These are phyloP conservation scores for Brachionus calyciflorus DNA, from an alignment of 1,140 invertebrate genomes.

Conservation along the genomic window DNA sequence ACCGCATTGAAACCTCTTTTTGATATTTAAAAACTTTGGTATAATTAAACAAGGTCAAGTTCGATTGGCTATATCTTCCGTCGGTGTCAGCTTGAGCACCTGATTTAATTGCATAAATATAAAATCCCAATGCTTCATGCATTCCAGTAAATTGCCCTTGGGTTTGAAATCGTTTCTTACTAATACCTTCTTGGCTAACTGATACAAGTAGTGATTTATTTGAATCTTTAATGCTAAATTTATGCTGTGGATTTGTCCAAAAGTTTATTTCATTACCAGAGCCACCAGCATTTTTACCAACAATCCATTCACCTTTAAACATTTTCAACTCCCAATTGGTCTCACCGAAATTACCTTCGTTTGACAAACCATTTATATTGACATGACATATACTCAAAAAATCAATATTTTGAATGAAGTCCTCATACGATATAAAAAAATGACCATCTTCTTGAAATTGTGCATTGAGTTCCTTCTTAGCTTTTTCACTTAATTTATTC, in stretches of 20 bases:
- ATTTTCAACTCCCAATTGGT: too few species aligned
- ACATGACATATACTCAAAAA: slow-evolving; percentile 26
- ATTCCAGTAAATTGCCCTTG: neutral
- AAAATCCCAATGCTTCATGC: slow-evolving; percentile 20
- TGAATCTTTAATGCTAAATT: neutral
- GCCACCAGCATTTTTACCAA: slow-evolving; percentile 39
- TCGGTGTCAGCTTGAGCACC: neutral
- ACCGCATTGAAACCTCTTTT: slow-evolving; percentile 33
- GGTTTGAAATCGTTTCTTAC: slow-evolving; percentile 42
- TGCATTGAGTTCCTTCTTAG: slow-evolving; percentile 48
- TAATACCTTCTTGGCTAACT: slow-evolving; percentile 22
- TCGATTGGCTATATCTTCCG: neutral
- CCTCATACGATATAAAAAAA: slow-evolving; percentile 63
- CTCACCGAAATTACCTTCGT: too few species aligned
- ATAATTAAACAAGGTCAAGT: neutral
- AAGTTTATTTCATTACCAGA: neutral
- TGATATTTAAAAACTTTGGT: neutral
- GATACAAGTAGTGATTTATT: neutral
- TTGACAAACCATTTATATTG: slow-evolving; percentile 62
- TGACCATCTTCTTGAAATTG: slow-evolving; percentile 57
- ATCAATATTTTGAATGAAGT: slow-evolving; percentile 49
- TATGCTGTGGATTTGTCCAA: slow-evolving; percentile 33
- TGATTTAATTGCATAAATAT: neutral
- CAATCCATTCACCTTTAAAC: too few species aligned
- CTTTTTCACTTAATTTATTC: slow-evolving; percentile 63